Base-by-base conservation (phyloP, 1,140 invertebrate genomes). In the Bombus impatiens region DNA sequence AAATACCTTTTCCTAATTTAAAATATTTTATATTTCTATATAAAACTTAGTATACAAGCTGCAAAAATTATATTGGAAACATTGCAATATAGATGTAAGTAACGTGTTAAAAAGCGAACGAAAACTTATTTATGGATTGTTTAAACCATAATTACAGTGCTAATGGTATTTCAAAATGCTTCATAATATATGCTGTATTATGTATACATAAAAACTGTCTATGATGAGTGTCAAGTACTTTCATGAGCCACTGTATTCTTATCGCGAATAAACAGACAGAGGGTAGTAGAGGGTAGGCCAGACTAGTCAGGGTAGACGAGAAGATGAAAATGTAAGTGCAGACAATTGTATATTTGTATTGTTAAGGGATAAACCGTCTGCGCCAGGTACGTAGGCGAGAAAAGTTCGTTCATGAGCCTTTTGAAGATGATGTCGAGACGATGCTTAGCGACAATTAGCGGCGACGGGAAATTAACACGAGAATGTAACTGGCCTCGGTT, bases 401-500 rank as follows among this genome's bases (percentile, higher is more conserved):
- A 78, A 78, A 57, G 28, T 78, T 78, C 9, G 44, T 65, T 67
- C 76, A n/a, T 6, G 37, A 15, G 8, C 28, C 42, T 28, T 78
- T 42, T 65, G 25, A 42, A 42, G 37, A 78, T 6, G 25, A 15
- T 65, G 59, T 42, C 76, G 76, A 78, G 76, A 62, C 76, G 76
- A 62, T 65, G 76, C 76, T 78, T 67, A 44, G 59, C 28, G 40
- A n/a, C 40, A 78, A 78, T 78, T 78, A 78, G 76, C 59, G 57
- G 37, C 28, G 6, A 67, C 76, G 76, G 57, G 13, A 78, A 78
- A 78, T 78, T 78, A 78, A 78, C 35, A 59, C 57, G 76, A 67
- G 76, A 37, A 35, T 32, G 35, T n/a, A 62, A 65, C 28, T 35
- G n/a, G 6, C 1, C 59, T 10, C 1, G 35, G 6, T 22, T 59